Evolutionary conservation across 1,140 invertebrate genomes (phyloP).

Genomic region (Calosoma granatense): DNA sequence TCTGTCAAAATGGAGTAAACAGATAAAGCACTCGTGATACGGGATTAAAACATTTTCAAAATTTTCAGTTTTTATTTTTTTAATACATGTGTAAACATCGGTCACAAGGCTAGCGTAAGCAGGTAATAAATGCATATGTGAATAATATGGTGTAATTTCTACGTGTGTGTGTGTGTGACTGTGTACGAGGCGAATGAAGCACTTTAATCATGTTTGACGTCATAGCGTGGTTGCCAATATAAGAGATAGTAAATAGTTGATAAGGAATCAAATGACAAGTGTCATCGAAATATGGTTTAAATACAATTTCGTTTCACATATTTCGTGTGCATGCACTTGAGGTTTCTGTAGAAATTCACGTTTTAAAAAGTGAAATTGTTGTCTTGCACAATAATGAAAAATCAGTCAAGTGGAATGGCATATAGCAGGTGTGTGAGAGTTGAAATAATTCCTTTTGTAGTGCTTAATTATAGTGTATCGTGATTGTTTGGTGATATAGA

Average conservation of each 20-base stretch:
- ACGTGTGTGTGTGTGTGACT: too few species aligned
- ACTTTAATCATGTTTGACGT: background rate
- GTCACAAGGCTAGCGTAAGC: too few species aligned
- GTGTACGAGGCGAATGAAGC: too few species aligned
- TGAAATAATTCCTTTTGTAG: too few species aligned
- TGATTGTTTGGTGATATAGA: background rate
- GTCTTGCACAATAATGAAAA: background rate
- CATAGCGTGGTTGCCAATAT: background rate
- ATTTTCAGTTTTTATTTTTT: too few species aligned
- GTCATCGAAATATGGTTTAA: background rate
- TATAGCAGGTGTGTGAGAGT: background rate
- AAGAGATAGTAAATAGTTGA: background rate
- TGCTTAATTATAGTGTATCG: too few species aligned
- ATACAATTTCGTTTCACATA: background rate
- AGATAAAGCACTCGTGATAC: background rate
- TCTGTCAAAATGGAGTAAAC: slow-evolving; percentile 9
- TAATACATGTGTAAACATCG: too few species aligned
- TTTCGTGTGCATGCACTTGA: background rate
- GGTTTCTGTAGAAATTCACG: background rate
- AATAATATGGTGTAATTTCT: too few species aligned
- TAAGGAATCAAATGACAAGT: background rate
- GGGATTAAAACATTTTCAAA: too few species aligned
- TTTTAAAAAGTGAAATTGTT: slow-evolving; percentile 5
- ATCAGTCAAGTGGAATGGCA: background rate
- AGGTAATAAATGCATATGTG: too few species aligned